These are phyloP conservation scores for Ommatoiulus sabulosus DNA, from an alignment of 2,888 invertebrate species.

Conservation along the genomic window DNA sequence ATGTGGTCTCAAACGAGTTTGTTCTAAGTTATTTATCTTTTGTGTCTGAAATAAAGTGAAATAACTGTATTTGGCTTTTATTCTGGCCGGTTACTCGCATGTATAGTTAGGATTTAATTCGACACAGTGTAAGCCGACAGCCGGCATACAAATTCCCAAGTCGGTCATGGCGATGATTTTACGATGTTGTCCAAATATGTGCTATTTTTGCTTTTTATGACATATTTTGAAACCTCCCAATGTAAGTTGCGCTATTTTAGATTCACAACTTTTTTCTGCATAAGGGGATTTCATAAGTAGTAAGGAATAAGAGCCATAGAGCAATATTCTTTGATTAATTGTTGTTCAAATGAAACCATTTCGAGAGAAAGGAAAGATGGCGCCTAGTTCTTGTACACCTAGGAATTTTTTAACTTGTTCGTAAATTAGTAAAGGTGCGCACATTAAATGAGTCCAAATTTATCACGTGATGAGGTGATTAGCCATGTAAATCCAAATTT, in stretches of 20 bases:
- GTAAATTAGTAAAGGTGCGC: not conserved
- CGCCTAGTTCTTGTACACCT: not conserved
- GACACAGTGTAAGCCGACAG: not conserved
- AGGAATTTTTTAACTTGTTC: not conserved
- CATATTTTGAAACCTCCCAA: not conserved
- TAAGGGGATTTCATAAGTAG: not conserved
- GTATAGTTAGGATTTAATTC: not conserved
- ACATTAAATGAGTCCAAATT: not conserved
- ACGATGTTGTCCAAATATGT: conserved; percentile 47
- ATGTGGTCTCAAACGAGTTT: not conserved
- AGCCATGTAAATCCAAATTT: too few species aligned
- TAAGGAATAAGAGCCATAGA: not conserved
- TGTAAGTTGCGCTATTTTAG: not conserved
- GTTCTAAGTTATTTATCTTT: not conserved
- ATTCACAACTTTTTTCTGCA: not conserved
- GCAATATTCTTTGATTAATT: not conserved
- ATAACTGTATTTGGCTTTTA: not conserved
- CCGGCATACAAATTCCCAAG: not conserved
- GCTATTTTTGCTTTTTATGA: conserved; percentile 45
- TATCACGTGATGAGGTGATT: too few species aligned
- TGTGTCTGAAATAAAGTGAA: not conserved
- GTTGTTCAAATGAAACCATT: not conserved
- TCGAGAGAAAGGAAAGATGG: not conserved
- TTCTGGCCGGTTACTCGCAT: not conserved
- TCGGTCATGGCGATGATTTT: conserved; percentile 12